phyloP scores from a whole-genome alignment of 2,888 invertebrate species.

The Aphidoletes aphidimyza region DNA sequence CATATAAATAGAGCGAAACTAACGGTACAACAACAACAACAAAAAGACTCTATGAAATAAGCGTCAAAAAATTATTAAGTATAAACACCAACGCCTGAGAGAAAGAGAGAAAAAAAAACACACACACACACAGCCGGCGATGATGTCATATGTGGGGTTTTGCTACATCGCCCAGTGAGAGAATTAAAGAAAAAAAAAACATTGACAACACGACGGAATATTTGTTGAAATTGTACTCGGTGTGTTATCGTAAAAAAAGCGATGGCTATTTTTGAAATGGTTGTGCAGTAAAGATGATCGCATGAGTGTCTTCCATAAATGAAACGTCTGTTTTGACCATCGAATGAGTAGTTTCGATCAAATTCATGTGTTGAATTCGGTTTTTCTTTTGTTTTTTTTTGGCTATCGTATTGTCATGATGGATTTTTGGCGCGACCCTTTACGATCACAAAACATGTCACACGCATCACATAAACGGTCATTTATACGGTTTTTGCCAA shows the following conservation, averaged over 20 bases:
- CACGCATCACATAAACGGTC: too few species aligned
- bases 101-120: too few species aligned
- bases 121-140: too few species aligned
- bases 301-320: background rate
- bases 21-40: background rate
- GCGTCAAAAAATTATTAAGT: background rate
- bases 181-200: background rate
- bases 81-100: constrained; percentile 27
- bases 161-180: background rate
- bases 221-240: background rate
- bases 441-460: too few species aligned
- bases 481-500: too few species aligned
- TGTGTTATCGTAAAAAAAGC: background rate
- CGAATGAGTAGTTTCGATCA: too few species aligned
- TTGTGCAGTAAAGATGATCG: background rate
- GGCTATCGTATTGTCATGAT: too few species aligned
- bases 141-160: background rate
- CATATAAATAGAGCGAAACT: constrained; percentile 10
- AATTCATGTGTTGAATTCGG: too few species aligned
- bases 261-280: background rate
- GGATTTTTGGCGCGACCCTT: too few species aligned
- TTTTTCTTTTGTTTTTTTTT: too few species aligned
- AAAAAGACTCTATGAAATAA: background rate
- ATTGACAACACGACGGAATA: background rate
- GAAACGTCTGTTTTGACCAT: too few species aligned